phyloP scores from a whole-genome alignment of 2,888 invertebrate genomes.

The Bimastos eiseni region DNA sequence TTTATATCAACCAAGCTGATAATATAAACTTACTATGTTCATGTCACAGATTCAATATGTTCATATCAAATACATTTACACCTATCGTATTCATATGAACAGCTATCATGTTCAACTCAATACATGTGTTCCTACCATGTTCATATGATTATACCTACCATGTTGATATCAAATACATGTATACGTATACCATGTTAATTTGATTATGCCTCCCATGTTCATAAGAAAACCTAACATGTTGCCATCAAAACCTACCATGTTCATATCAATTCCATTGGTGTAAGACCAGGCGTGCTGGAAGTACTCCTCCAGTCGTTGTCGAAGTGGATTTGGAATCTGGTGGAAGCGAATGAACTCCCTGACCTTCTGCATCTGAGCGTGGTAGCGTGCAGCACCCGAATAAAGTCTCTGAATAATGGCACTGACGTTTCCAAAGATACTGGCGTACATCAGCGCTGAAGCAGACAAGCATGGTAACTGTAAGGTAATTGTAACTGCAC shows the following conservation, averaged over 20 bases:
- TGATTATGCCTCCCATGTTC: neutral
- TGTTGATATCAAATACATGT: constrained; percentile 72
- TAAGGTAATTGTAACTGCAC: neutral
- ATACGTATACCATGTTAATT: too few species aligned
- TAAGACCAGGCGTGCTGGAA: constrained; percentile 98
- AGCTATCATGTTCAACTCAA: too few species aligned
- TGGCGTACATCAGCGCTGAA: constrained; percentile 97
- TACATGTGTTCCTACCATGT: too few species aligned
- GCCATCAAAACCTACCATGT: constrained; percentile 69
- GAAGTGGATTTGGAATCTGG: constrained; percentile 96
- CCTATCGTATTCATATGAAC: neutral
- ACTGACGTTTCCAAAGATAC: constrained; percentile 98
- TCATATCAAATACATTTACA: too few species aligned
- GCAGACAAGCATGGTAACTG: constrained; percentile 46
- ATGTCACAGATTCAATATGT: too few species aligned
- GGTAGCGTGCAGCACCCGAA: constrained; percentile 94
- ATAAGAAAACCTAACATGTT: neutral
- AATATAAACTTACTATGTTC: too few species aligned
- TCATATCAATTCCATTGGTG: constrained; percentile 98
- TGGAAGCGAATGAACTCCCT: constrained; percentile 97
- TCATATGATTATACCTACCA: neutral
- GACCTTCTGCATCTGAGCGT: constrained; percentile 94
- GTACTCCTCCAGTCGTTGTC: constrained; percentile 94
- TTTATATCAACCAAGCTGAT: too few species aligned
- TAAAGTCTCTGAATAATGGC: constrained; percentile 97